Evolutionary conservation across 1,140 invertebrate genomes (phyloP), one percentile per base, ranked within the genome.

Genomic region (Drosophila pruinosa): DNA sequence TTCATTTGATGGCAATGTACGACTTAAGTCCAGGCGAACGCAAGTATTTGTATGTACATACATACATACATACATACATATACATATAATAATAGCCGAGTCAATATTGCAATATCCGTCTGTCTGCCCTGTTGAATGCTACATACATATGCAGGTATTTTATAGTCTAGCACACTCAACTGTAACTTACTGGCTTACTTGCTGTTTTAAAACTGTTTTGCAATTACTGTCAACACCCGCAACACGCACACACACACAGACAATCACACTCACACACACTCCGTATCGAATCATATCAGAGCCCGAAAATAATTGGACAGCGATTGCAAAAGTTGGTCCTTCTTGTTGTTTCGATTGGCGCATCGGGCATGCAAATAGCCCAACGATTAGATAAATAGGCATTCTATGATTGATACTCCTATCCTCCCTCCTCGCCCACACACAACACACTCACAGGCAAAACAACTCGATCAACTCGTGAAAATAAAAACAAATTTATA

Each of bases 301-400:
- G 4, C 26, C 26, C 26, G 26, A 10, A 50, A 34, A n/a, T 15
- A 47, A 47, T 26, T 47, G 21, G 26, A 45, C 14, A 50, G 14
- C 6, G 2, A 26, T 28, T 48, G 19, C n/a, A 12, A 12, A 45
- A 24, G 21, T 45, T 24, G 21, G 41, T 45, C 14, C 12, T 28
- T 34, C 21, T 22, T 12, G 41, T 31, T 8, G n/a, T 48, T 48
- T 26, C 6, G 45, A 10, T 14, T 41, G 7, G n/a, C 56, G 39
- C 56, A 58, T 58, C 15, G 24, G 28, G 26, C 12, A 58, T 47
- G 56, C 56, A 58, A 58, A 58, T 58, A 24, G 47, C 7, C 26
- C 47, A 28, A 19, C 26, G 26, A 50, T 34, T 50, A 34, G 24
- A 47, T 15, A 7, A 6, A 5, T 24, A 14, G 43, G 21, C 12